phyloP scores from a whole-genome alignment of 1,140 invertebrate species.

The Propsilocerus akamusi region DNA sequence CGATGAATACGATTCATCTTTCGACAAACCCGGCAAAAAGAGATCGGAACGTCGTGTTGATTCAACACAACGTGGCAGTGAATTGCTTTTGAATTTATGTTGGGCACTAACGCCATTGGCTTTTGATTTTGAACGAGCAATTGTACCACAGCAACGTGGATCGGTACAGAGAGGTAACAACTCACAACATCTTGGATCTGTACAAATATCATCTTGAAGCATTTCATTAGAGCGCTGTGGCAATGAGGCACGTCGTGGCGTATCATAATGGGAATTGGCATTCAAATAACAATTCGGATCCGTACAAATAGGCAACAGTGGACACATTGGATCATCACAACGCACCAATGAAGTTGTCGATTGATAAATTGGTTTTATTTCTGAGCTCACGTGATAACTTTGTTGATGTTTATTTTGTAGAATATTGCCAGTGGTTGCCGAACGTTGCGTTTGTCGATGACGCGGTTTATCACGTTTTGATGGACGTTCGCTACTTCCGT shows the following conservation, averaged over 20 bases:
- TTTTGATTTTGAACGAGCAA: slow-evolving; percentile 1
- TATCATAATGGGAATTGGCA: slow-evolving; percentile 19
- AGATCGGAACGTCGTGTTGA: slow-evolving; percentile 11
- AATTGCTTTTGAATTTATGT: slow-evolving; percentile 20
- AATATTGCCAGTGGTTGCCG: slow-evolving; percentile 23
- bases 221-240: slow-evolving; percentile 11
- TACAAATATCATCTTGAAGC: background rate
- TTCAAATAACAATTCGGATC: slow-evolving; percentile 22
- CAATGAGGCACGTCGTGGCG: slow-evolving; percentile 17
- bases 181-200: slow-evolving; percentile 11
- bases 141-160: slow-evolving; percentile 15
- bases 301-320: slow-evolving; percentile 22
- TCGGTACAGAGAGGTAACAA: slow-evolving; percentile 20
- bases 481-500: slow-evolving; percentile 6
- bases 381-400: background rate
- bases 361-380: background rate
- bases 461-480: slow-evolving; percentile 20
- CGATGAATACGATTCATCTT: slow-evolving; percentile 19
- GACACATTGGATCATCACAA: slow-evolving; percentile 22
- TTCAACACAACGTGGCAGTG: slow-evolving; percentile 24
- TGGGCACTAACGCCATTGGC: slow-evolving; percentile 14
- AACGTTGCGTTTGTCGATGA: slow-evolving; percentile 22
- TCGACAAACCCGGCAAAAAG: slow-evolving; percentile 4
- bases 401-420: background rate
- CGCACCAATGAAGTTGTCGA: slow-evolving; percentile 14